Conservation (phyloP, 2,797 vertebrate genomes). For the Gobio occitaniae region DNA sequence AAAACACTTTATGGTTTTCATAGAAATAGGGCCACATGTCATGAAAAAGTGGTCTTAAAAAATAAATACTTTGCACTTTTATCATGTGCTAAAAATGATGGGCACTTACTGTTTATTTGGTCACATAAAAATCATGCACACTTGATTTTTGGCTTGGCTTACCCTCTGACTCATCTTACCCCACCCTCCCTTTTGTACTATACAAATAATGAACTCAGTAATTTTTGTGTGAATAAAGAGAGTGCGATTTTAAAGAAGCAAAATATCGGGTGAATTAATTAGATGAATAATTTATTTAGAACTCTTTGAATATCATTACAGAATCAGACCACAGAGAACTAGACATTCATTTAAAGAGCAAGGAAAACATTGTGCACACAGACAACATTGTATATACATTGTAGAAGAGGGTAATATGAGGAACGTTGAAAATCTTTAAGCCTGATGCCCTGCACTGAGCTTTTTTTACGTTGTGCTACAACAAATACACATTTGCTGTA, state of each 20-base stretch:
- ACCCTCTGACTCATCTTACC: background rate
- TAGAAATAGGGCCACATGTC: background rate
- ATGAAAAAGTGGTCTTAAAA: background rate
- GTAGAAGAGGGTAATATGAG: background rate
- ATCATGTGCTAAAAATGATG: background rate
- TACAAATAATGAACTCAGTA: background rate
- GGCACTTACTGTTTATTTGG: background rate
- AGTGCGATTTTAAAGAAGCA: background rate
- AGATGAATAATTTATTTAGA: conserved; percentile 51
- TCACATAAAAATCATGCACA: background rate
- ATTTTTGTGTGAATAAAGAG: background rate
- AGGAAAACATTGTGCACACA: conserved; percentile 58
- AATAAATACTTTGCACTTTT: background rate
- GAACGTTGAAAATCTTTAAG: background rate
- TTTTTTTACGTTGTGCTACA: background rate
- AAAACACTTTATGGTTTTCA: background rate
- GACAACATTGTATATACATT: conserved; percentile 60
- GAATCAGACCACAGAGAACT: conserved; percentile 54
- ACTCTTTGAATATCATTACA: conserved; percentile 46
- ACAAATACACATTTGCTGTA: conserved; percentile 1
- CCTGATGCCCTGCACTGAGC: background rate
- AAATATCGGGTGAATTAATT: background rate
- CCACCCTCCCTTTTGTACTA: background rate
- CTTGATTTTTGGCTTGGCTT: background rate
- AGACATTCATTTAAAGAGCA: conserved; percentile 38